Percentiles rank a stretch among this genome's conserved stretches.
Evolutionary conservation across 2,888 invertebrate genomes (phyloP).

Genomic region (Amphipyra berbera): DNA sequence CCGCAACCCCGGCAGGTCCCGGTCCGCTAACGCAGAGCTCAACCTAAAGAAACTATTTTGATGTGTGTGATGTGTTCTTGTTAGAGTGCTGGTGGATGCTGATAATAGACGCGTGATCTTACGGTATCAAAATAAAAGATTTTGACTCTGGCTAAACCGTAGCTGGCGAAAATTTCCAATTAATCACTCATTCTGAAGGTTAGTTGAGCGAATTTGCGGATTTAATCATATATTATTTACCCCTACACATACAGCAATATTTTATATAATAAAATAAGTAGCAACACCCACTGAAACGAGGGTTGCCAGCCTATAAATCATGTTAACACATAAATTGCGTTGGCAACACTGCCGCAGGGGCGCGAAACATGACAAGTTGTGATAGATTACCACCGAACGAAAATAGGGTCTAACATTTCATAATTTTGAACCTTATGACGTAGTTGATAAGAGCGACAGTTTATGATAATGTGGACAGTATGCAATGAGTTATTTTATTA

Average conservation of each 20-base stretch:
- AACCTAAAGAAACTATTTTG: too few relatives aligned
- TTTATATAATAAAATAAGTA: conserved; percentile 51
- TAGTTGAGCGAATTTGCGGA: too few relatives aligned
- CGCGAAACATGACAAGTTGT: conserved; percentile 74
- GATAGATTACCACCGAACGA: conserved; percentile 73
- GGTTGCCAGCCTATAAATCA: conserved; percentile 81
- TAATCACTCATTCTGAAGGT: too few relatives aligned
- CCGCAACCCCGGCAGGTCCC: too few relatives aligned
- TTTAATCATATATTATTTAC: conserved; percentile 1
- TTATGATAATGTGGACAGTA: conserved; percentile 76
- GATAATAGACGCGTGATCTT: too few relatives aligned
- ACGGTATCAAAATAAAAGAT: too few relatives aligned
- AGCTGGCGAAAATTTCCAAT: too few relatives aligned
- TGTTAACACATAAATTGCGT: conserved; percentile 88
- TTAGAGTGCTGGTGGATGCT: too few relatives aligned
- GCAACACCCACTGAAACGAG: conserved; percentile 65
- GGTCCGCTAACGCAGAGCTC: too few relatives aligned
- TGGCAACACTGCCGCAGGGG: conserved; percentile 80
- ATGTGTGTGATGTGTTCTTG: too few relatives aligned
- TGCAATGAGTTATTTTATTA: conserved; percentile 75
- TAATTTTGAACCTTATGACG: conserved; percentile 30
- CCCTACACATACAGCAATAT: background rate
- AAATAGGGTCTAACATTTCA: conserved; percentile 23
- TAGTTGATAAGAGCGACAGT: conserved; percentile 4
- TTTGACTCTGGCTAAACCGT: too few relatives aligned